Evolutionary conservation across 2,888 invertebrate genomes (phyloP).

Genomic region (Zootermopsis nevadensis): DNA sequence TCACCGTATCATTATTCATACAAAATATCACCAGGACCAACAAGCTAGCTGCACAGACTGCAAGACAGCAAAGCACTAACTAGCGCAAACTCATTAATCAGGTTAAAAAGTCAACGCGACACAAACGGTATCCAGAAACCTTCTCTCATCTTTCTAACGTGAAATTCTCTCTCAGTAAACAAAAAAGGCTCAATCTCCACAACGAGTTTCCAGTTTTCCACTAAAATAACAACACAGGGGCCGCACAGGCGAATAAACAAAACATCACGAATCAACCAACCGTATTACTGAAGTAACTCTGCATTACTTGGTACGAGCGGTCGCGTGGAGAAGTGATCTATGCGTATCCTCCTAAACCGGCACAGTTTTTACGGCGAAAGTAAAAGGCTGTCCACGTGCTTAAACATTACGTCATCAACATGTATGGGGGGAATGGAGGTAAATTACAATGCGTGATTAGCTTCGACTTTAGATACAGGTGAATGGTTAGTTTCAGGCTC

Average conservation of each 20-base stretch:
- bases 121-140: slow-evolving; percentile 5
- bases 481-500: no score
- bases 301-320: background rate
- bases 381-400: background rate
- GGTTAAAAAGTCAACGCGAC: slow-evolving; percentile 25
- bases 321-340: background rate
- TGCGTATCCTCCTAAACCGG: background rate
- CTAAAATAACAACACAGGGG: slow-evolving; percentile 20
- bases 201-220: slow-evolving; percentile 25
- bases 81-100: slow-evolving; percentile 45
- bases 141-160: slow-evolving; percentile 23
- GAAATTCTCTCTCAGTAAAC: background rate
- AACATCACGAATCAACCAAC: slow-evolving; percentile 23
- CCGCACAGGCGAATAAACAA: background rate
- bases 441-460: no score
- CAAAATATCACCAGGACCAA: slow-evolving; percentile 34
- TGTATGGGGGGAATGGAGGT: no score
- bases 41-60: slow-evolving; percentile 7
- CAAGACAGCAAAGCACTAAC: slow-evolving; percentile 34
- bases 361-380: background rate
- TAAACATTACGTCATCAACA: no score
- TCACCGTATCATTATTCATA: slow-evolving; percentile 42
- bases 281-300: slow-evolving; percentile 14
- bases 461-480: no score
- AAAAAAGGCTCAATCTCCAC: slow-evolving; percentile 10